Percentiles rank a stretch among this genome's conserved stretches.
Conservation (phyloP, 2,797 vertebrate species). For the Lepilemur septentrionalis region DNA sequence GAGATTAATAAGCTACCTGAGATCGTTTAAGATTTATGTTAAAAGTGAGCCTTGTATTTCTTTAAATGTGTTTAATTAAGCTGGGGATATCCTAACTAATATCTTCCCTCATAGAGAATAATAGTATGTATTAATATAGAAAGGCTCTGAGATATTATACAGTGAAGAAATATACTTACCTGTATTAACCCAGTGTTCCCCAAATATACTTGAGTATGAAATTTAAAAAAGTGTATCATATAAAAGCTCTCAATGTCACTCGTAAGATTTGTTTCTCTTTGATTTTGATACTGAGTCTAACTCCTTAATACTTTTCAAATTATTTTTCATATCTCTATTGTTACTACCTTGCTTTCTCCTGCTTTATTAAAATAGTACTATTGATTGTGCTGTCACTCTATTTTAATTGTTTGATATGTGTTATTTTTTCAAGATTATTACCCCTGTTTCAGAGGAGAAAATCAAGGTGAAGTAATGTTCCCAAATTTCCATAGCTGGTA, state of each 20-base stretch:
- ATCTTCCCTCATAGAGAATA: not conserved
- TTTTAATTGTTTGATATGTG: not conserved
- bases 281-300: not conserved
- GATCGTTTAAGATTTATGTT: not conserved
- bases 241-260: not conserved
- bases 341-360: not conserved
- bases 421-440: not conserved
- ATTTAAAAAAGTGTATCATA: not conserved
- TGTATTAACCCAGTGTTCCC: not conserved
- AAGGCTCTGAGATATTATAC: not conserved
- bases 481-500: not conserved
- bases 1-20: not conserved
- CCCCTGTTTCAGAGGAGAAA: not conserved
- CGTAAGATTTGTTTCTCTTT: not conserved
- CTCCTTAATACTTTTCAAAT: not conserved
- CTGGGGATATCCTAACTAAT: not conserved
- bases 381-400: not conserved
- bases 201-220: not conserved
- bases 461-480: not conserved
- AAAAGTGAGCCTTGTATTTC: not conserved
- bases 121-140: not conserved
- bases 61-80: conserved; percentile 4
- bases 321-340: not conserved
- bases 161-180: not conserved
- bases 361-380: not conserved